Conservation (phyloP, 2,888 invertebrate species). For the Pyrocoelia pectoralis region DNA sequence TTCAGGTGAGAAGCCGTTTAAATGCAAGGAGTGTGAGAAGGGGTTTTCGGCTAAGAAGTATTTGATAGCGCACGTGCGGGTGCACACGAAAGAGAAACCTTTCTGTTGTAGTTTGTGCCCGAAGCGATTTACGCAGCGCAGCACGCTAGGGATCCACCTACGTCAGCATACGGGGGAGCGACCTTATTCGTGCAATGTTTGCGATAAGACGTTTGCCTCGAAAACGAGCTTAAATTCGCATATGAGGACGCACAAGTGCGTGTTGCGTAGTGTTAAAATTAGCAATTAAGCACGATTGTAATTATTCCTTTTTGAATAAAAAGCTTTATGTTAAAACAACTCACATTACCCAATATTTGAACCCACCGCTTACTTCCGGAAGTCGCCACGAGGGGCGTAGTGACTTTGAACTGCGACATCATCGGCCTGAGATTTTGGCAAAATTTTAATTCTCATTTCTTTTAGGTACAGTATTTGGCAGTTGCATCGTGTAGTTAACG, state of each 20-base stretch:
- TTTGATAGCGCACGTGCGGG: slow-evolving; percentile 53
- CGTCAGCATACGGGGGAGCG: slow-evolving; percentile 68
- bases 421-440: no score
- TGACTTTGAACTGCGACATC: no score
- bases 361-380: no score
- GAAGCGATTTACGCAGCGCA: slow-evolving; percentile 66
- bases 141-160: slow-evolving; percentile 66
- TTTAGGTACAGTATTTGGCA: no score
- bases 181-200: slow-evolving; percentile 66
- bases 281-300: no score
- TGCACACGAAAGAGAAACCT: slow-evolving; percentile 59
- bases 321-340: no score
- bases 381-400: no score
- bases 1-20: slow-evolving; percentile 51
- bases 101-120: slow-evolving; percentile 46
- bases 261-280: no score
- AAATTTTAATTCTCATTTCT: no score
- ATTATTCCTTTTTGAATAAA: no score
- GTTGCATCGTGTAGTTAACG: no score
- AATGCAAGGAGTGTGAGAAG: slow-evolving; percentile 50
- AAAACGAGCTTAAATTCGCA: slow-evolving; percentile 12
- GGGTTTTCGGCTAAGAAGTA: slow-evolving; percentile 49
- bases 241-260: background rate
- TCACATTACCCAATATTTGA: no score
- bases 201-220: slow-evolving; percentile 63